Evolutionary conservation across 2,797 vertebrate species (phyloP), one percentile per base, ranked within the genome.

Genomic region (Crocidura indochinensis): DNA sequence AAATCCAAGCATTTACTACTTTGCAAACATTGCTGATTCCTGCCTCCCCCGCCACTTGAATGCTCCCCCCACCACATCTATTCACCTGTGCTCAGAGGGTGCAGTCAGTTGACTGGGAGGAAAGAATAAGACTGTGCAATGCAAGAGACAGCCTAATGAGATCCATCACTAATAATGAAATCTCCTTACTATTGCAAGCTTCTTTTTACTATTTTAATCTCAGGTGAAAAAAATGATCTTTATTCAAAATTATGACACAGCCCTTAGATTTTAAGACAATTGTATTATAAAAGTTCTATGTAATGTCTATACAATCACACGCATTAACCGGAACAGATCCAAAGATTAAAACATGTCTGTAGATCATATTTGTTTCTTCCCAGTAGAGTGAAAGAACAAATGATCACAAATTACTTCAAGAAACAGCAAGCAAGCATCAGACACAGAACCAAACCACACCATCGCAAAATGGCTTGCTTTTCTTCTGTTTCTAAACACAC

Each of bases 1-100:
- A 88, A 92, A 92, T 69, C 91, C 68, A 92, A 92, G 73, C 72
- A 15, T 68, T 53, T 90, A 84, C 84, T 74, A 68, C 53, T 92
- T 29, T 95, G 89, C 80, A 79, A 92, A 15, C 8, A 1, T 79
- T 78, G 85, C 92, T 93, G 76, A 64, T 82, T 88, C 79, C 84
- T 64, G 46, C 87, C 80, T 90, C 38, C 84, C 27, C 76, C 31
- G 47, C 74, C 15, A 19, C 69, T n/a, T 0, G 15, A 8, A 6
- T 64, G 27, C 46, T 38, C 38, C 38, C 38, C 5, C 49, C 67
- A 76, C 71, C 79, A 84, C 84, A 88, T 74, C 84, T 96, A 92
- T 69, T 95, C 86, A 56, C 38, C 38, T 73, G 76, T 14, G 46
- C 64, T 73, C 68, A 47, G 2, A 27, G 17, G 68, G 71, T 22